Conservation (phyloP, 2,888 invertebrate genomes). For the Brassicogethes aeneus region DNA sequence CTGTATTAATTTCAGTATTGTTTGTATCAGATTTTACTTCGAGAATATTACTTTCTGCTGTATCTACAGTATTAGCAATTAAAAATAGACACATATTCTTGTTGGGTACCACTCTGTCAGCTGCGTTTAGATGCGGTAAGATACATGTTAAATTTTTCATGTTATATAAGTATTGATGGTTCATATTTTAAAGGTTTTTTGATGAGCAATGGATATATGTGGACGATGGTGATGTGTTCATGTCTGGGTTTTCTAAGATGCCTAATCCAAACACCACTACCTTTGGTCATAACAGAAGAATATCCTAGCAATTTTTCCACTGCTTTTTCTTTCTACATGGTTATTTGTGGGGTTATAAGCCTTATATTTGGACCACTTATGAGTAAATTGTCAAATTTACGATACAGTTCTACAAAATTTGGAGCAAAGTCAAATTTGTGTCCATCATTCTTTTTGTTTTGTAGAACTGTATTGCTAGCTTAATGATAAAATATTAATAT, state of each 20-base stretch:
- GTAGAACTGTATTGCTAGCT: too few relatives aligned
- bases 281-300: constrained; percentile 61
- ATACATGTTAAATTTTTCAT: constrained; percentile 2
- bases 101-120: constrained; percentile 54
- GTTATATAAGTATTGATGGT: too few relatives aligned
- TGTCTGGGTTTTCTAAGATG: constrained; percentile 60
- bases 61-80: constrained; percentile 52
- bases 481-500: constrained; percentile 31
- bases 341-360: constrained; percentile 59
- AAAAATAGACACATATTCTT: constrained; percentile 59
- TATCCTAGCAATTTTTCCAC: constrained; percentile 62
- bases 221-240: constrained; percentile 51
- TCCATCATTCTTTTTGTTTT: too few relatives aligned
- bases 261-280: constrained; percentile 60
- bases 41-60: constrained; percentile 52
- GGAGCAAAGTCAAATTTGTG: constrained; percentile 16
- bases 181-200: constrained; percentile 46
- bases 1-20: constrained; percentile 59
- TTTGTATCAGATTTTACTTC: constrained; percentile 60
- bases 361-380: constrained; percentile 60
- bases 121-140: constrained; percentile 59
- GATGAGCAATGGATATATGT: constrained; percentile 46
- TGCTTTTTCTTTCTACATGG: constrained; percentile 63
- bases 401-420: constrained; percentile 8
- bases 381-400: constrained; percentile 46